Conservation (phyloP, 2,797 vertebrate genomes). For the Fratercula arctica region DNA sequence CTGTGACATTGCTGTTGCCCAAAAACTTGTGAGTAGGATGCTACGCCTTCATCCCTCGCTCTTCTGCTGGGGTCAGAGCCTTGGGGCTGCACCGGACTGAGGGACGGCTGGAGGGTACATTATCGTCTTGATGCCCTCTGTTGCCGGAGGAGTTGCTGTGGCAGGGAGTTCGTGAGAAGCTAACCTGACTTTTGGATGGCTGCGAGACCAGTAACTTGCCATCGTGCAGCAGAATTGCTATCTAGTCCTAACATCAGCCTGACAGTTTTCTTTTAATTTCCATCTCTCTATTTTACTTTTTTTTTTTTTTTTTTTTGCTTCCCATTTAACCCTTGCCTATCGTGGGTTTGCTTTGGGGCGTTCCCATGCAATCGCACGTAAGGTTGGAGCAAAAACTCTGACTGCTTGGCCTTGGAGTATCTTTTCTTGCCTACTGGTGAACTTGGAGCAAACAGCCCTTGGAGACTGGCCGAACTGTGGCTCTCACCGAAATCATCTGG, state of each 20-base stretch:
- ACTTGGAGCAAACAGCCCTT: neutral
- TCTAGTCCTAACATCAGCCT: neutral
- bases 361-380: neutral
- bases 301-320: neutral
- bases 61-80: neutral
- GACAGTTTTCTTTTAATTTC: neutral
- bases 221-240: neutral
- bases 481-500: neutral
- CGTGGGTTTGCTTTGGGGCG: neutral
- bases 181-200: neutral
- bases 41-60: neutral
- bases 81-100: neutral
- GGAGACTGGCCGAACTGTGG: neutral
- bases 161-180: neutral
- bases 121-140: accelerated
- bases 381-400: neutral
- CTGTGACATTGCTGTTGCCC: neutral
- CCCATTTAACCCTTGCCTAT: neutral
- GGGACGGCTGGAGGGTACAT: neutral
- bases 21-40: neutral
- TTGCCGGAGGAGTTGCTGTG: neutral
- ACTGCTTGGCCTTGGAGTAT: neutral
- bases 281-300: neutral
- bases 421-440: neutral
- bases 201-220: neutral